Base-by-base conservation (phyloP, 23 tunicate species). In the Ascidia mentula region DNA sequence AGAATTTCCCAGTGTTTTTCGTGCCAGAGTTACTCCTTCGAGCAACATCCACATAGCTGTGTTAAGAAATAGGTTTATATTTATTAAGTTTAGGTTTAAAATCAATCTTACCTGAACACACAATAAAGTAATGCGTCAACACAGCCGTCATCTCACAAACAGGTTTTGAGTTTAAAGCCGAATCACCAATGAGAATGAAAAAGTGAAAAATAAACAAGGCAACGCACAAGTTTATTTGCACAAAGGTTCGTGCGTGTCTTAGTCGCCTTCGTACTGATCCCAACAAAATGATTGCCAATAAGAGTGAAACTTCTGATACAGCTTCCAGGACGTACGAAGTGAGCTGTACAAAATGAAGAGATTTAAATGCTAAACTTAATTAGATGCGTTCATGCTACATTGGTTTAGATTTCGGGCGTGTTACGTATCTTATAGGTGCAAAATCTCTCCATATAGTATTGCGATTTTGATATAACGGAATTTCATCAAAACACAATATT, bases 141-240 rank as follows among this genome's bases (percentile, higher is more conserved):
- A 53, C 65, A 6, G 65, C 65, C 22, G 65, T 53, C 65, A 53
- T 53, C 13, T 72, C 40, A 72, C 38, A 72, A 72, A 34, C 40
- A 6, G 1, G 35, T 1, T 34, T 31, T 12, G 18, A 34, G 6
- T 75, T 17, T 76, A 45, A 74, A 26, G 78, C 78, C 22, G 40
- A 31, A 1, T 74, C 78, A 20, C 40, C 45, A 74, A 37, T 36
- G 31, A 74, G 45, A 13, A 35, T 74, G 17, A 74, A 74, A 1
- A 6, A 26, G 22, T 74, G 78, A 13, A 74, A 46, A 31, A 74
- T 26, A 15, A 74, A 13, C 78, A 74, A 74, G 46, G 78, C 45
- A 74, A 39, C n/a, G 17, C 45, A 35, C 45, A 74, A 46, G 78
- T 74, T 74, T 36, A 74, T 74, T 36, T 74, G 78, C 45, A 74